Base-by-base conservation (phyloP, 2,113 vertebrate genomes). In the Merops nubicus region DNA sequence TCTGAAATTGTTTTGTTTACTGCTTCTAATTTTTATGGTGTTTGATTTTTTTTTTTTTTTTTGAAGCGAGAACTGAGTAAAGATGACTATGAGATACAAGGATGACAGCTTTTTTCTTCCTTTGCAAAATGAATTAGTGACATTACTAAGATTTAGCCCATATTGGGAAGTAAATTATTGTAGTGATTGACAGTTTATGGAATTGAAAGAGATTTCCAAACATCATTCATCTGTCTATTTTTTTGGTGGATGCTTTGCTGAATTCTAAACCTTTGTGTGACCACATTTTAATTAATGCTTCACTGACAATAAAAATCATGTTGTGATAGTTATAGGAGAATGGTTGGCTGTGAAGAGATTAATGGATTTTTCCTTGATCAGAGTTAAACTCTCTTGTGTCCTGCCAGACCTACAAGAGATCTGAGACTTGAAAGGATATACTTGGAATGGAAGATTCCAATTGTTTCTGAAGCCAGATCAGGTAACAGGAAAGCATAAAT, bases 161-260 rank as follows among this genome's bases (percentile, higher is more conserved):
- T 45, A 57, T 5, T n/a, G 6, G 6, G 28, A 84, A 65, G 8
- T 26, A 91, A 88, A 42, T n/a, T 1, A 2, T 22, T 64, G 6
- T 11, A 65, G 33, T 38, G 8, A n/a, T 3, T 28, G 26, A 3
- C 2, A 63, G 20, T 21, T 86, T 38, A 33, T 45, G 13, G 22
- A 80, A 53, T 15, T 29, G 4, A 38, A 91, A 88, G 11, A 7
- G 36, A 75, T 76, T 83, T 95, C 40, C 76, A 73, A 76, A 45
- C 8, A 40, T 3, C 17, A 57, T 0, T 0, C 40, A 16, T 75
- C 72, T 20, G 6, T 43, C 8, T 60, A 8, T 12, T 23, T 84
- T 84, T 78, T 72, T 62, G 7, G 19, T 73, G 9, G 6, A 69
- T 42, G 2, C 0, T 42, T 60, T 83, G 12, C 19, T 8, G 9